Evolutionary conservation across 2,888 invertebrate species (phyloP), one percentile per base, ranked within the genome.

Genomic region (Pseudeuparius sepicola): DNA sequence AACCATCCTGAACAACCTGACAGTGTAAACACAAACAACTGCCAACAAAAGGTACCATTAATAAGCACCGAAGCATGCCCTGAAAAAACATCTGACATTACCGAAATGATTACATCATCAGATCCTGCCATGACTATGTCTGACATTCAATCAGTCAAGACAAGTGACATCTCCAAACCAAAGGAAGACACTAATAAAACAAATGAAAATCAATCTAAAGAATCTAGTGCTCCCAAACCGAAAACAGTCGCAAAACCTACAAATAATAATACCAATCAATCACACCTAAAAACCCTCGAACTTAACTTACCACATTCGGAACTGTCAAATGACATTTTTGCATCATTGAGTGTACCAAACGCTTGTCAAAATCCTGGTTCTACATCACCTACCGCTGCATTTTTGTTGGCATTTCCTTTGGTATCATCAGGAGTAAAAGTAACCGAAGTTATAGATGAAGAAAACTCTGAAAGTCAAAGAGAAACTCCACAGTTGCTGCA

Each of bases 331-430:
- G 74, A 74, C 52, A 65, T 74, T 37, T 73, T 74, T 50, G 70
- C 71, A 1, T 69, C 72, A 4, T 57, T 75, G 15, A 69, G 71
- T 52, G 72, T 72, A 6, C 70, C 71, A 6, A 43, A 60, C 9
- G 67, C 66, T 37, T 66, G 66, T 11, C 66, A 68, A 49, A 67
- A 70, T 56, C 66, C 72, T 3, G 71, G 73, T 50, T 71, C 73
- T 2, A 71, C 74, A 31, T 82, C 82, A 2, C 82, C 83, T 4
- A 82, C 82, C 2, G 83, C 82, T 9, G 83, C 83, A 2, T 82
- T 82, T 54, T 62, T 83, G 7, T 70, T 79, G 64, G 77, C 81
- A 2, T 83, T 82, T 51, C 83, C 83, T 1, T 58, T 82, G 29
- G 83, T 83, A 1, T 79, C 73, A 1, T 69, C 71, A 3, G 70